Evolutionary conservation across 37 sponge, comb jelly and placozoan species (phyloP).

Genomic region (Geodia barretti): DNA sequence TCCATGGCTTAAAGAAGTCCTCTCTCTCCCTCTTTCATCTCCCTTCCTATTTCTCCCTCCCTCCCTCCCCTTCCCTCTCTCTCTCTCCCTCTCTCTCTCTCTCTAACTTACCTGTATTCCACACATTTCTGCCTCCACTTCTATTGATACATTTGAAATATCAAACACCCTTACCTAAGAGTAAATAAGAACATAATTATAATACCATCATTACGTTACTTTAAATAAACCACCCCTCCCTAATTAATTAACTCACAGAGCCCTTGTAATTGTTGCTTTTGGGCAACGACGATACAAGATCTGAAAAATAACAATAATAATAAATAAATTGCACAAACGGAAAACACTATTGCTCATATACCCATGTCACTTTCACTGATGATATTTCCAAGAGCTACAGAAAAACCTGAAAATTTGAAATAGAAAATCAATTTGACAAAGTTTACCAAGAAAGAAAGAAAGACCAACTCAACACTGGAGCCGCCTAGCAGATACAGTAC

Average conservation of each 20-base stretch:
- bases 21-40: not conserved
- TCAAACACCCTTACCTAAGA: too few species aligned
- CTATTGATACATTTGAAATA: too few species aligned
- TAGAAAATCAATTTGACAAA: too few species aligned
- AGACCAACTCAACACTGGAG: too few species aligned
- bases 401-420: not conserved
- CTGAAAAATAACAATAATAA: not conserved
- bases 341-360: too few species aligned
- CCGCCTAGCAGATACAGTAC: too few species aligned
- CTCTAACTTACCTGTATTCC: not conserved
- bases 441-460: too few species aligned
- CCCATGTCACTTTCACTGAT: not conserved
- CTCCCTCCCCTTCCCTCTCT: constrained; percentile 17
- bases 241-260: not conserved
- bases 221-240: constrained; percentile 4
- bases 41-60: not conserved
- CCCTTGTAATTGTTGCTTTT: not conserved
- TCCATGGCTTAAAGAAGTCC: not conserved
- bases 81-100: constrained; percentile 16
- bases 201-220: too few species aligned
- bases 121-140: not conserved
- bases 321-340: too few species aligned
- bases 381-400: not conserved
- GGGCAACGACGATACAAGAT: not conserved
- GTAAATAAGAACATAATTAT: too few species aligned